phyloP scores from a whole-genome alignment of 2,888 invertebrate genomes.

The Bombylius discolor region DNA sequence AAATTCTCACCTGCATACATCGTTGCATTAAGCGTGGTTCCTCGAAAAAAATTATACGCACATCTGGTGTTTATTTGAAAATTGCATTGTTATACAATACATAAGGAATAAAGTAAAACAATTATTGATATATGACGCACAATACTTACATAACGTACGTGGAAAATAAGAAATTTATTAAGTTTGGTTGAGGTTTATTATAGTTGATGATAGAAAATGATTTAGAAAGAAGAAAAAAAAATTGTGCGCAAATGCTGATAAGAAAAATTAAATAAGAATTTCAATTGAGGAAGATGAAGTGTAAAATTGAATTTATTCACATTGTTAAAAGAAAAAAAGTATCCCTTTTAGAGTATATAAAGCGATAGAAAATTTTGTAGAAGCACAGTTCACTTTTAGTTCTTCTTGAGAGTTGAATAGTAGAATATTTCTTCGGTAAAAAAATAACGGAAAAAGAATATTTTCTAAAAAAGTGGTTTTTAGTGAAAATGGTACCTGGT shows the following conservation, averaged over 20 bases:
- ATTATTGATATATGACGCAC: not conserved
- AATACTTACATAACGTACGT: not conserved
- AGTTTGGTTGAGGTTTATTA: no score
- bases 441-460: not conserved
- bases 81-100: no score
- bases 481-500: conserved; percentile 6
- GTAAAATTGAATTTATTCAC: not conserved
- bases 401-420: not conserved
- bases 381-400: not conserved
- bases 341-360: not conserved
- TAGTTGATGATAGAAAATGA: not conserved
- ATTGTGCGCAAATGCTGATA: conserved; percentile 6
- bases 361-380: not conserved
- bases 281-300: not conserved
- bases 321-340: not conserved
- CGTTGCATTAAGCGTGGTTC: no score
- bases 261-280: conserved; percentile 3
- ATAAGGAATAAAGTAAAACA: no score
- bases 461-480: not conserved
- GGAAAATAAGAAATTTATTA: no score
- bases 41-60: not conserved
- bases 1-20: no score
- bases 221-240: not conserved
- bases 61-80: not conserved
- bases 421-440: not conserved